Conservation (phyloP, 2,113 vertebrate species). For the Rhinoderma darwinii region DNA sequence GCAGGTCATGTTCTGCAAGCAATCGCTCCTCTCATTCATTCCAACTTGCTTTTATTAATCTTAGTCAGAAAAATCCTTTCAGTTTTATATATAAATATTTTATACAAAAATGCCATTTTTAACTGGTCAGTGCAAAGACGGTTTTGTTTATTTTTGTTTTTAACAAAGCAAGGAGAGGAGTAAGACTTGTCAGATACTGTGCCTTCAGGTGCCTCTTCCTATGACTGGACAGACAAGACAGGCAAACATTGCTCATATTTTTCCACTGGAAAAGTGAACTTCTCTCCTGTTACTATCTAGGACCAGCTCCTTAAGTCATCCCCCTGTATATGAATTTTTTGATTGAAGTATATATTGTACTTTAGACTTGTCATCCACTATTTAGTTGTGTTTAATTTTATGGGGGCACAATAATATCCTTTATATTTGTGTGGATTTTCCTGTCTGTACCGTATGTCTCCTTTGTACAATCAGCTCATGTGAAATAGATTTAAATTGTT, state of each 20-base stretch:
- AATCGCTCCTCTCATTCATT: slow-evolving; percentile 3
- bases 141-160: not conserved
- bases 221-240: slow-evolving; percentile 33
- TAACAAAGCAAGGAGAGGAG: slow-evolving; percentile 43
- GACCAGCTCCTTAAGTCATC: not conserved
- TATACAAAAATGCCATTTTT: slow-evolving; percentile 40
- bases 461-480: not conserved
- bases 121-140: not conserved
- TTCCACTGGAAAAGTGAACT: slow-evolving; percentile 31
- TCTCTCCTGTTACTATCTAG: slow-evolving; percentile 4
- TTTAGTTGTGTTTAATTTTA: slow-evolving; percentile 44
- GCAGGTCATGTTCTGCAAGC: slow-evolving; percentile 29
- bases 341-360: slow-evolving; percentile 23
- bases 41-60: slow-evolving; percentile 46
- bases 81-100: slow-evolving; percentile 52
- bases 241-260: slow-evolving; percentile 53
- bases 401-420: not conserved
- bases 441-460: slow-evolving; percentile 3
- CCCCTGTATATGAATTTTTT: not conserved
- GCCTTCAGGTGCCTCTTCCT: slow-evolving; percentile 27
- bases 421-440: slow-evolving; percentile 7
- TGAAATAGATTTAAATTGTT: slow-evolving; percentile 37
- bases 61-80: slow-evolving; percentile 8
- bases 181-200: not conserved
- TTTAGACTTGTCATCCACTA: slow-evolving; percentile 4